phyloP scores from a whole-genome alignment of 2,113 vertebrate genomes.

The Mus musculus region DNA sequence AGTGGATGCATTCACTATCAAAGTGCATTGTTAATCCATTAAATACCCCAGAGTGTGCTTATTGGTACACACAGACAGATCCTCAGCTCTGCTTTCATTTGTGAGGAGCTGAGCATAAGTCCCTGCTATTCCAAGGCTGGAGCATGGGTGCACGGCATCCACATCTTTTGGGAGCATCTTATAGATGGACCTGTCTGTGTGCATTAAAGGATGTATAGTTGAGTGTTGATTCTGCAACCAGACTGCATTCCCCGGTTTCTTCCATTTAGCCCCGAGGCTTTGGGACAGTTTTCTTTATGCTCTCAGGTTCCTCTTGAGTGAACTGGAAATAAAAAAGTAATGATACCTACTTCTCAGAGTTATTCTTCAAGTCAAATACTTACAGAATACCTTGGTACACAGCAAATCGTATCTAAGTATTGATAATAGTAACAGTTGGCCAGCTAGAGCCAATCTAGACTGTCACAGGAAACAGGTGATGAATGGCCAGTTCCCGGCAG shows the following conservation, averaged over 20 bases:
- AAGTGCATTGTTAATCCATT: slow-evolving; percentile 9
- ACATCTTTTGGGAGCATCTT: neutral
- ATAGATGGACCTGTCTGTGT: neutral
- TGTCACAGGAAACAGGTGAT: neutral
- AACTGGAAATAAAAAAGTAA: neutral
- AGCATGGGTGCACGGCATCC: neutral
- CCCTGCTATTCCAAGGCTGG: neutral
- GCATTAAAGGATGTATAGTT: neutral
- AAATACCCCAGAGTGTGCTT: neutral
- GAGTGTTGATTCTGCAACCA: neutral
- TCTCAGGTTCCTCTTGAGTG: neutral
- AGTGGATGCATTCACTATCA: neutral
- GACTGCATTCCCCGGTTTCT: neutral
- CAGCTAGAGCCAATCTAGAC: neutral
- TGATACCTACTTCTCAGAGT: neutral
- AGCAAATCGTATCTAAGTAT: neutral
- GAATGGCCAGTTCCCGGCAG: neutral
- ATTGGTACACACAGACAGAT: neutral
- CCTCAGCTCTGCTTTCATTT: neutral
- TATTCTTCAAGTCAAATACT: slow-evolving; percentile 56
- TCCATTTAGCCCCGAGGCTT: neutral
- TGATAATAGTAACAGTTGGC: neutral
- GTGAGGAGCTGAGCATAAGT: neutral
- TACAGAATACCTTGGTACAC: neutral
- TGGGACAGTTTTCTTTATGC: neutral